Percentiles rank a stretch among this genome's conserved stretches.
These are phyloP conservation scores for Drosophila persimilis DNA, from an alignment of 1,140 invertebrate species.

Conservation along the genomic window DNA sequence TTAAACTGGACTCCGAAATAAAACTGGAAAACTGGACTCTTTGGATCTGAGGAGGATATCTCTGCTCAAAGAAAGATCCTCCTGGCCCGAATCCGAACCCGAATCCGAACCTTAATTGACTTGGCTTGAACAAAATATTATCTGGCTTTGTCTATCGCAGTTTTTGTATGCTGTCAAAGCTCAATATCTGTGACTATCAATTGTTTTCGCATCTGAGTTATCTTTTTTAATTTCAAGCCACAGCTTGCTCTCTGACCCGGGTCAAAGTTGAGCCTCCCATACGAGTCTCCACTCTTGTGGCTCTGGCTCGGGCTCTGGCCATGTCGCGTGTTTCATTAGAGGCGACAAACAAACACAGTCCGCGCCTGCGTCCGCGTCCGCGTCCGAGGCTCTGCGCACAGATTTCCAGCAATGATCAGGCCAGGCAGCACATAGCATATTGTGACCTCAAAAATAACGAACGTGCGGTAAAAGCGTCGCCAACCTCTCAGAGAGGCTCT, in stretches of 20 bases:
- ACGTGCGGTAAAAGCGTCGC: slow-evolving; percentile 82
- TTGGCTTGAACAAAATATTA: slow-evolving; percentile 50
- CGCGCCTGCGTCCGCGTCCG: neutral
- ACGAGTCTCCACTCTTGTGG: slow-evolving; percentile 34
- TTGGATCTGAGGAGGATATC: slow-evolving; percentile 32
- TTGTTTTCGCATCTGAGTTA: slow-evolving; percentile 80
- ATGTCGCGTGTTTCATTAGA: slow-evolving; percentile 81
- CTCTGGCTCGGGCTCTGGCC: slow-evolving; percentile 30
- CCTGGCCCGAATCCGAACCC: neutral
- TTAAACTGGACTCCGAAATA: slow-evolving; percentile 32
- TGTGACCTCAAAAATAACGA: slow-evolving; percentile 82
- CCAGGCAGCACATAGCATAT: slow-evolving; percentile 57
- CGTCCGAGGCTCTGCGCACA: slow-evolving; percentile 21
- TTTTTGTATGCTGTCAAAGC: slow-evolving; percentile 67
- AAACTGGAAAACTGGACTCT: no score
- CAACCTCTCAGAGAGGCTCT: slow-evolving; percentile 54
- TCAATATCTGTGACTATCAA: slow-evolving; percentile 81
- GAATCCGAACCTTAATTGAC: slow-evolving; percentile 64
- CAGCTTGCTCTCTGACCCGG: slow-evolving; percentile 71
- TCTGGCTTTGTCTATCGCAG: slow-evolving; percentile 68
- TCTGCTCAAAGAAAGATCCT: slow-evolving; percentile 28
- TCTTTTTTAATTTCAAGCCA: slow-evolving; percentile 78
- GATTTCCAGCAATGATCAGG: slow-evolving; percentile 77
- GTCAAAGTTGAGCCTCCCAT: slow-evolving; percentile 70
- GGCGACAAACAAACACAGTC: slow-evolving; percentile 76